Conservation (phyloP, 2,113 vertebrate genomes). For the Gadus chalcogrammus region DNA sequence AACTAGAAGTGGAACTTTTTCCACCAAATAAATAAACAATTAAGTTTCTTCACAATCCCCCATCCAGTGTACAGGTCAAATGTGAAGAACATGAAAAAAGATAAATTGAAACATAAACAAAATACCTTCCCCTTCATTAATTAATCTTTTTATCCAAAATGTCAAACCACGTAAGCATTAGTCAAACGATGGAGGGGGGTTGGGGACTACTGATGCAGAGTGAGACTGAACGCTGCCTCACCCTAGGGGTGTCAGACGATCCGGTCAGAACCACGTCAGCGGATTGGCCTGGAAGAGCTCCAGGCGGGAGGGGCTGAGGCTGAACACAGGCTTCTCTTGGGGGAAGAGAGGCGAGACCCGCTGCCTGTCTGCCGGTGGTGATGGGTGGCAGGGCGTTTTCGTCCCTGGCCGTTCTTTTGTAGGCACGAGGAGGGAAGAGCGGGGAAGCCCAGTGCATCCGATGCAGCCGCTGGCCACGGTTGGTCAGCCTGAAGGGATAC, state of each 20-base stretch:
- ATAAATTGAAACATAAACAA: too few relatives aligned
- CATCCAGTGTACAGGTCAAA: too few relatives aligned
- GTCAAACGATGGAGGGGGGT: too few relatives aligned
- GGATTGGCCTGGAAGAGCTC: constrained; percentile 74
- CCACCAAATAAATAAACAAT: too few relatives aligned
- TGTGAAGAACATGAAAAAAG: too few relatives aligned
- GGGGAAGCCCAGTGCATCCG: constrained; percentile 76
- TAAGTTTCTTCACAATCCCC: too few relatives aligned
- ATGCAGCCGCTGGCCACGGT: constrained; percentile 73
- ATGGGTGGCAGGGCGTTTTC: constrained; percentile 30
- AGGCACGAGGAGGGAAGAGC: constrained; percentile 17
- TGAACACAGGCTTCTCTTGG: constrained; percentile 62
- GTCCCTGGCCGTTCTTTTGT: background rate
- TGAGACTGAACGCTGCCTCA: constrained; percentile 34
- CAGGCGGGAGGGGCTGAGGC: constrained; percentile 65
- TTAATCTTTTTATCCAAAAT: too few relatives aligned
- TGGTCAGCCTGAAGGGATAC: constrained; percentile 80
- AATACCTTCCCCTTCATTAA: too few relatives aligned
- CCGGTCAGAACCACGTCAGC: constrained; percentile 74
- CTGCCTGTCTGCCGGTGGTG: background rate
- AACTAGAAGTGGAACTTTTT: too few relatives aligned
- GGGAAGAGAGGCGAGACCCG: background rate
- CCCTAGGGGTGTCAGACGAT: constrained; percentile 72
- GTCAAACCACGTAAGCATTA: too few relatives aligned
- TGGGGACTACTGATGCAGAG: too few relatives aligned